Evolutionary conservation across 2,113 vertebrate genomes (phyloP), one percentile per base, ranked within the genome.

Genomic region (Cebus imitator): DNA sequence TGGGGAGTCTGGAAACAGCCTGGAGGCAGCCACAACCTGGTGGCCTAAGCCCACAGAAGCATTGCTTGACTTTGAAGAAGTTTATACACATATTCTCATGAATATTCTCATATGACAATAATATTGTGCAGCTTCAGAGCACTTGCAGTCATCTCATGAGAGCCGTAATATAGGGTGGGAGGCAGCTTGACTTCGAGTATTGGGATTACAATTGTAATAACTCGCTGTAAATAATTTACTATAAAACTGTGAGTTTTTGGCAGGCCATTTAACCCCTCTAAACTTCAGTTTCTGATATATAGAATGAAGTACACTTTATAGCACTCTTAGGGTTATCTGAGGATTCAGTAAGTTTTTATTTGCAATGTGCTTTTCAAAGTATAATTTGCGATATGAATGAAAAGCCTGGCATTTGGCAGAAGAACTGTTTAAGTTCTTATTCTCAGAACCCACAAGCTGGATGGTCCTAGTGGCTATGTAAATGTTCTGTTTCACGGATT

Each of bases 341-440:
- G 14, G 50, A 87, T 27, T 21, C 45, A 92, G 8, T 37, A 27
- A 87, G 3, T 21, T 89, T 83, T 72, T 66, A 61, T 72, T 78
- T 64, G 43, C n/a, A 70, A 92, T 70, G 18, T 90, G 25, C 10
- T 95, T 95, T 97, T 76, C 30, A 75, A 84, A 70, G 20, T 92
- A 35, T 80, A 80, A 80, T 75, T 96, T 93, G 6, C 23, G 95
- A 40, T 83, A 45, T 90, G 87, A 90, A 92, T 84, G 64, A 94
- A 90, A 64, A 97, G n/a, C 3, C 78, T 95, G 75, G 35, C 35
- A 96, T 57, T 91, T 96, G 80, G 76, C 48, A 96, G 76, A 55
- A 95, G 35, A 45, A 87, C 97, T 70, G 17, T 86, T 88, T 91
- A 83, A 93, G 16, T 82, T 18, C 25, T 81, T 97, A 95, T 90